Percentiles rank a stretch among this genome's conserved stretches.
Conservation (phyloP, 53 echinoderm and acorn worm genomes). For the Pentamera pediparva region DNA sequence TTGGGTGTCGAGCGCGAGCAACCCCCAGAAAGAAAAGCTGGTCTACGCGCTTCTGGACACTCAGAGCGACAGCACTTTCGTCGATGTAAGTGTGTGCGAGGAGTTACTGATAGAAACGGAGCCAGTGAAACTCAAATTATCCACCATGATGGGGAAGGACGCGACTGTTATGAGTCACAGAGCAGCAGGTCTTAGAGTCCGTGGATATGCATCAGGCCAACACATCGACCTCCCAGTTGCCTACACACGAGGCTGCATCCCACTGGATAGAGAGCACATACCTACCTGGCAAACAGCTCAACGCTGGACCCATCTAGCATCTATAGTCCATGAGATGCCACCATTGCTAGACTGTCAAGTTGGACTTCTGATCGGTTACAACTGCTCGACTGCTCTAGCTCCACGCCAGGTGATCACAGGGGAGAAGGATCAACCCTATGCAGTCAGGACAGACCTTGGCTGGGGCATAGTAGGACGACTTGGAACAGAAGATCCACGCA, state of each 20-base stretch:
- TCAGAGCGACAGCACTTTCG: conserved; percentile 51
- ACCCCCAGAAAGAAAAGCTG: conserved; percentile 30
- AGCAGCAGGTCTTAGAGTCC: conserved; percentile 10
- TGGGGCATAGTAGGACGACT: conserved; percentile 43
- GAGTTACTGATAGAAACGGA: conserved; percentile 7
- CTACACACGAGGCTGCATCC: conserved; percentile 58
- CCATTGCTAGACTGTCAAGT: conserved; percentile 47
- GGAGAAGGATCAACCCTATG: conserved; percentile 27
- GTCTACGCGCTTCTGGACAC: conserved; percentile 54
- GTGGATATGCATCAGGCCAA: conserved; percentile 26
- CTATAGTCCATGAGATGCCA: conserved; percentile 22
- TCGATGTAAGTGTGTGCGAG: conserved; percentile 19
- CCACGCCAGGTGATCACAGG: conserved; percentile 21
- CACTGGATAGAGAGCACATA: conserved; percentile 30
- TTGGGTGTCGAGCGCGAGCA: conserved; percentile 22
- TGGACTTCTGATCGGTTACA: conserved; percentile 31
- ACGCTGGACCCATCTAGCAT: conserved; percentile 32
- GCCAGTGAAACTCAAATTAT: conserved; percentile 29
- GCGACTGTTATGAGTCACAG: conserved; percentile 2
- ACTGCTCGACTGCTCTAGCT: neutral
- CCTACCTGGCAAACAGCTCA: conserved; percentile 35
- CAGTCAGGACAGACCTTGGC: conserved; percentile 48
- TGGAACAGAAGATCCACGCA: neutral
- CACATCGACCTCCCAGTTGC: conserved; percentile 33
- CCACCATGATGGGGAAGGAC: conserved; percentile 35